Base-by-base conservation (phyloP, 92 coral and sea anemone genomes). In the Muricea muricata region DNA sequence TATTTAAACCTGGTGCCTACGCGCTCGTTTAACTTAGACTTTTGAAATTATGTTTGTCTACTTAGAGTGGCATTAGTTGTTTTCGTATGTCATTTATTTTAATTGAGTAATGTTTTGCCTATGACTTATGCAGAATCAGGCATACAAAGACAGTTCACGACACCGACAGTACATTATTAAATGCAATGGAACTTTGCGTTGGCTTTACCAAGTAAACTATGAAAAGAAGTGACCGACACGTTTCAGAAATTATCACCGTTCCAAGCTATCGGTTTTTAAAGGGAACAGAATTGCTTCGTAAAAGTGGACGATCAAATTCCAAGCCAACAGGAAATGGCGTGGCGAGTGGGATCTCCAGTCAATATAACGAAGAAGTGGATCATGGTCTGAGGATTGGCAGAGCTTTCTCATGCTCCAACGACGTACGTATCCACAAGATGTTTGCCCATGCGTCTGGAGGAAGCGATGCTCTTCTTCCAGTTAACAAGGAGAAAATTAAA, bases 401-500 rank as follows among this genome's bases (percentile, higher is more conserved):
- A 61, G 68, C 68, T 23, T 61, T 61, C 15, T 61, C 68, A 6
- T 61, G 33, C 37, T 33, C 34, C 35, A 56, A 30, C 26, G 63
- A 74, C 25, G 34, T 48, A 24, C 42, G 24, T 6, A 30, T 74
- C 47, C 80, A 48, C 11, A 74, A 20, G 31, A 50, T 65, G n/a
- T 46, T 48, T 20, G 33, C 50, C 18, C 34, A 37, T 26, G 26
- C 58, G 4, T 3, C 24, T 7, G 35, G 63, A 26, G n/a, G 18
- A 30, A 34, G 15, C 8, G 35, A 29, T 17, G 63, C 41, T n/a
- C 78, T 30, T n/a, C 78, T 30, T 7, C 63, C 26, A n/a, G 20
- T 74, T 23, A 39, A 56, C 82, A 77, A 77, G 52, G 54, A 32
- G 23, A 35, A 77, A 77, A 77, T 77, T 17, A 33, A 77, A 28